Base-by-base conservation (phyloP, 2,113 vertebrate species). In the Corydoras sp. region DNA sequence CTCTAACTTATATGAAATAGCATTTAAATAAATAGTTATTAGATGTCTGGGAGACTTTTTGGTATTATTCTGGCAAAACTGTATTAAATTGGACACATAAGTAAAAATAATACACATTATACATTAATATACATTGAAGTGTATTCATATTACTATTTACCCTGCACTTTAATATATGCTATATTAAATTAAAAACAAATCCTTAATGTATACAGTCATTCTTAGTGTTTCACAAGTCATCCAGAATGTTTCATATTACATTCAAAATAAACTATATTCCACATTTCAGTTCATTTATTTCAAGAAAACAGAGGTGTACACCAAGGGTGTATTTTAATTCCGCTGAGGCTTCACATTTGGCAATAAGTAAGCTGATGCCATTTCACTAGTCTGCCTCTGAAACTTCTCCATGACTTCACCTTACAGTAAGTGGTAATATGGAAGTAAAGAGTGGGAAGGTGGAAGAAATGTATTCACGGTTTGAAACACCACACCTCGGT, bases 401-500 rank as follows among this genome's bases (percentile, higher is more conserved):
- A 48, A 79, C 64, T 48, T 18, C 18, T 75, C 69, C 73, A 75
- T 75, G 73, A 79, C 73, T 75, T 79, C 69, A 75, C 62, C 58
- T 79, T 79, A 79, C 73, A 79, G 77, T 79, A 76, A 79, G 67
- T 56, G 58, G 55, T 61, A 69, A 56, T 31, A 66, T 79, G 77
- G 73, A 79, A 73, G 73, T 69, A 62, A 58, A 68, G 54, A 74
- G 66, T 70, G 72, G 69, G 79, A 71, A 74, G 74, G 69, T 75
- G 75, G 72, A 77, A 75, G 54, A 77, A 72, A 62, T 80, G 75
- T 72, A 72, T 69, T 72, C 69, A 74, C 65, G 51, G 62, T 72
- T 73, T 65, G 49, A 43, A 66, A 68, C 65, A 75, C 73, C 73
- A 79, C 73, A 75, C 77, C 73, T 79, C 77, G 67, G 63, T 31